Conservation (phyloP, 2,888 invertebrate species). For the Oligia strigilis region DNA sequence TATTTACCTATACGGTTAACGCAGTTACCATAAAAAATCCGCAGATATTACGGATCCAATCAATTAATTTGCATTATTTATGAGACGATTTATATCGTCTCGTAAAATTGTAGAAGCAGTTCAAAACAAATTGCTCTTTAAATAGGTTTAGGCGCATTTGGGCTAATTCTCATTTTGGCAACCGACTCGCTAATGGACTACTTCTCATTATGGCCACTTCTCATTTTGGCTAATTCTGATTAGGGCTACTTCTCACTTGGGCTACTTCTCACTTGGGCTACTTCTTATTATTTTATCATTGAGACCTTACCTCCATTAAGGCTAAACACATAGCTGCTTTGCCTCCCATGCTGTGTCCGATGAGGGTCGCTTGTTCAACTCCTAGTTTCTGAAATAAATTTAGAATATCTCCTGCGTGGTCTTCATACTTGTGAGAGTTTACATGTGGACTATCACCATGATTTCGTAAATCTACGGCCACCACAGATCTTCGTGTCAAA, state of each 20-base stretch:
- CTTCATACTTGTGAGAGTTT: slow-evolving; percentile 92
- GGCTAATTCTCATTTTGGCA: too few species aligned
- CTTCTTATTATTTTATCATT: neutral
- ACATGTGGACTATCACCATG: slow-evolving; percentile 98
- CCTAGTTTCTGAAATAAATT: slow-evolving; percentile 91
- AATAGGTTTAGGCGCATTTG: too few species aligned
- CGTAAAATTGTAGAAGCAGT: neutral
- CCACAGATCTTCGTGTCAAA: slow-evolving; percentile 93
- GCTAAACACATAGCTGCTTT: slow-evolving; percentile 95
- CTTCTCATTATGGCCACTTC: too few species aligned
- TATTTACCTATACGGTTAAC: neutral
- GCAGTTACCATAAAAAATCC: neutral
- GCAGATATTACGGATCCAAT: neutral
- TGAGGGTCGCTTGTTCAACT: slow-evolving; percentile 91
- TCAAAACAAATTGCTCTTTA: neutral
- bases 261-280: too few species aligned
- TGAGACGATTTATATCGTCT: neutral
- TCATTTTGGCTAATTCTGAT: too few species aligned
- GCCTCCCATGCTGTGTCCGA: slow-evolving; percentile 99
- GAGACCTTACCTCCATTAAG: slow-evolving; percentile 90
- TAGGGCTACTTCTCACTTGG: too few species aligned
- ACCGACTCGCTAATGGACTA: too few species aligned
- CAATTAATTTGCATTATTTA: neutral
- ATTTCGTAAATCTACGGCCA: slow-evolving; percentile 97
- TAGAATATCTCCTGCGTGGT: slow-evolving; percentile 94